Evolutionary conservation across 2,888 invertebrate genomes (phyloP).

Genomic region (Phortica magna): DNA sequence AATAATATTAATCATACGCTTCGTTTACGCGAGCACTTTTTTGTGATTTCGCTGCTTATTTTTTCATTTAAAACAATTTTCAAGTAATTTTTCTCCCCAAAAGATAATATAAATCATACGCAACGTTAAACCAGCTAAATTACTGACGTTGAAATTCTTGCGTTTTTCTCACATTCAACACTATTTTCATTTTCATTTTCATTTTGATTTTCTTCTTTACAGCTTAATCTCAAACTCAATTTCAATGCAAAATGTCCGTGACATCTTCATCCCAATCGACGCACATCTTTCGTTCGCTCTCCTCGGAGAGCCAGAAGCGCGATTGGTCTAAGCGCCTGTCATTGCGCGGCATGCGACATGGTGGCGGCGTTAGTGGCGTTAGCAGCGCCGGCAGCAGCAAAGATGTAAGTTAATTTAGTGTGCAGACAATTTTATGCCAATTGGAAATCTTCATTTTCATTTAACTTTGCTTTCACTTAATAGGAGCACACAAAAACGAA

Average conservation of each 20-base stretch:
- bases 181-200: background rate
- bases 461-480: background rate
- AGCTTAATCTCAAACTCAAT: slow-evolving; percentile 27
- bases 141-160: too few species aligned
- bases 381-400: slow-evolving; percentile 67
- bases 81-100: background rate
- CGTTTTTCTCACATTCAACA: background rate
- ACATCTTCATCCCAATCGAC: slow-evolving; percentile 54
- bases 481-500: slow-evolving; percentile 61
- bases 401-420: slow-evolving; percentile 65
- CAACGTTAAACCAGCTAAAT: background rate
- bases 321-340: slow-evolving; percentile 88
- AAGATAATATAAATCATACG: slow-evolving; percentile 26
- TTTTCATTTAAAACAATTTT: background rate
- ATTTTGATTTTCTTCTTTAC: slow-evolving; percentile 11
- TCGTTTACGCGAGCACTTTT: background rate
- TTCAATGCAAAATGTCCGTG: slow-evolving; percentile 53
- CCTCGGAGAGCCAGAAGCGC: slow-evolving; percentile 83
- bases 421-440: slow-evolving; percentile 16
- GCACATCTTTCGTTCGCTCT: slow-evolving; percentile 83
- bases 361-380: slow-evolving; percentile 74
- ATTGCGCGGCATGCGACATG: slow-evolving; percentile 84
- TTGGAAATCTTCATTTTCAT: background rate
- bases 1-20: background rate
- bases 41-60: background rate